Percentiles rank a stretch among this genome's conserved stretches.
These are phyloP conservation scores for Cisticola juncidis DNA, from an alignment of 2,113 vertebrate genomes.

Conservation along the genomic window DNA sequence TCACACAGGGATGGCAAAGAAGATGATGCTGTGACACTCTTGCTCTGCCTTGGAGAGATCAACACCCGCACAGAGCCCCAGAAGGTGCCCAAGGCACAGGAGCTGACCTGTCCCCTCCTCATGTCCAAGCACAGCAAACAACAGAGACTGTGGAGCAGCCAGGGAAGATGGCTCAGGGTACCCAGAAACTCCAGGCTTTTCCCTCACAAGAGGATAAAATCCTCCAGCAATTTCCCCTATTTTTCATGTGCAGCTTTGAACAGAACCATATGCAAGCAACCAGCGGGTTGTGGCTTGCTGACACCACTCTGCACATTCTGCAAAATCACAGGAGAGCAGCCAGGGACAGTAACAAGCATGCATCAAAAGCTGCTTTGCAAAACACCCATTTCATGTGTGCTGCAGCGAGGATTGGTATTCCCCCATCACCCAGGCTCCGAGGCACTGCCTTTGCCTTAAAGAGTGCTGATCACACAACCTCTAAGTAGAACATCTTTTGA, in stretches of 20 bases:
- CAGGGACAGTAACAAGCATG: background rate
- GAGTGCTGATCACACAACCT: background rate
- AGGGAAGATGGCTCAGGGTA: rapidly evolving
- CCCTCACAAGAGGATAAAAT: background rate
- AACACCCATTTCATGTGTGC: background rate
- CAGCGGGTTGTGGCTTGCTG: background rate
- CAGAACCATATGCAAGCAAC: background rate
- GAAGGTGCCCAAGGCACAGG: background rate
- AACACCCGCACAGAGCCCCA: background rate
- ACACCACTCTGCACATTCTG: background rate
- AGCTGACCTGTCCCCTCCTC: background rate
- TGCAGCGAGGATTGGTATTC: background rate
- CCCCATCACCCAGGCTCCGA: background rate
- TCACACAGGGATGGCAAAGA: background rate
- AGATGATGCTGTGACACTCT: background rate
- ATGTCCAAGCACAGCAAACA: background rate
- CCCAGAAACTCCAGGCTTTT: background rate
- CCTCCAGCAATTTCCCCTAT: background rate
- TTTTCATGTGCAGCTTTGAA: constrained; percentile 22
- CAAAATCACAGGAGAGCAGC: background rate
- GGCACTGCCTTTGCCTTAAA: background rate
- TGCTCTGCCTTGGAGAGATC: background rate
- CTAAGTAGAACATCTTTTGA: background rate
- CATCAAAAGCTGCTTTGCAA: constrained; percentile 32
- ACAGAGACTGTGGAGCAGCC: background rate